Evolutionary conservation across 2,113 vertebrate genomes (phyloP).

Genomic region (Mastomys natalensis): DNA sequence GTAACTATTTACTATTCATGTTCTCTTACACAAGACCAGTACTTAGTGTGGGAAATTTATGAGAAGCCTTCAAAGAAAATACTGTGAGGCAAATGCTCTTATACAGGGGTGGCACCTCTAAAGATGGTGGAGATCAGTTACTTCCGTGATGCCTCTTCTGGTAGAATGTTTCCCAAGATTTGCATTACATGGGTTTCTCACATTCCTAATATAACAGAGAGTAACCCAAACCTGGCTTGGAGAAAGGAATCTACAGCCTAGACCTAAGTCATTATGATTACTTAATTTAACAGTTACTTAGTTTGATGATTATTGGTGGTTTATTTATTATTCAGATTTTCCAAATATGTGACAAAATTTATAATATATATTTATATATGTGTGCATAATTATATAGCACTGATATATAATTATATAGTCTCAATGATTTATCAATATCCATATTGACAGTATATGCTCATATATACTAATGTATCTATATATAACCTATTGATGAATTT

Average conservation of each 20-base stretch:
- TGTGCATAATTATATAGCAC: background rate
- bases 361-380: background rate
- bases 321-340: background rate
- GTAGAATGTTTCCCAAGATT: background rate
- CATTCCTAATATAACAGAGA: background rate
- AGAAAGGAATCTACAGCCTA: background rate
- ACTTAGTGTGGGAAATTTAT: accelerated
- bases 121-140: accelerated
- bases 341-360: background rate
- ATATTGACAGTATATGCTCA: background rate
- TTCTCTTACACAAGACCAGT: background rate
- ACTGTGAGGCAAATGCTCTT: background rate
- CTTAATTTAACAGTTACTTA: background rate
- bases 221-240: background rate
- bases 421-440: background rate
- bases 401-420: background rate
- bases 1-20: background rate
- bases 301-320: background rate
- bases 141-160: background rate
- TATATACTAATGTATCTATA: background rate
- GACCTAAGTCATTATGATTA: background rate
- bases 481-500: background rate
- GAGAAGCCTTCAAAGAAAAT: background rate
- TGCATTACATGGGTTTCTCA: background rate
- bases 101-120: background rate